Evolutionary conservation across 2,797 vertebrate genomes (phyloP), one percentile per base, ranked within the genome.

Genomic region (Thripadectes ignobilis): DNA sequence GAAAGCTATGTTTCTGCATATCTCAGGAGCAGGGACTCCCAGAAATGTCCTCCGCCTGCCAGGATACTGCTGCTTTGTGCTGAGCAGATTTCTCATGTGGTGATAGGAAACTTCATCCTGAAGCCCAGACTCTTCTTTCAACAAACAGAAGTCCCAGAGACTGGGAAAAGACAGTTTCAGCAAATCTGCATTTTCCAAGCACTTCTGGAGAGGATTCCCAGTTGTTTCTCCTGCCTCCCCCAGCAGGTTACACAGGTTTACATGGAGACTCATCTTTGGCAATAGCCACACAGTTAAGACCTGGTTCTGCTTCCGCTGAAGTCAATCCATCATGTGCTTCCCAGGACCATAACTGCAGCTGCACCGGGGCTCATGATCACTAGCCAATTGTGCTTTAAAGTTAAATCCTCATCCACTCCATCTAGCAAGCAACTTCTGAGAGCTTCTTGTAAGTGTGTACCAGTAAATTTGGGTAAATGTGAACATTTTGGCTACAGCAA

Each of bases 221-320:
- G 30, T 48, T 1, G 6, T 26, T 86, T 59, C 39, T 92, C 57
- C 88, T 85, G 80, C 90, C 59, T 90, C 10, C 26, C 52, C 29
- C 0, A 3, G 73, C 73, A 94, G 71, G 67, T 86, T 63, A 63
- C 69, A 73, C 21, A 63, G 77, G 52, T 59, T 92, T 90, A 34
- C 71, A 51, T 27, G 75, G 69, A 92, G 48, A 79, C 45, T 93
- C 59, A 71, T 96, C 94, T 96, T 96, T 95, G 92, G 94, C 92
- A 88, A 90, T 3, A 79, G 93, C 90, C 92, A 76, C 71, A 51
- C 45, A 20, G 80, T 75, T 69, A 89, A 77, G 77, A 92, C 59
- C 29, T 20, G 4, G 86, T 57, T 76, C 86, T 88, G 88, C 76
- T 94, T 94, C 80, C 1, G 2, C 74, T 91, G 63, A 93, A 85